Percentiles rank a stretch among this genome's conserved stretches.
phyloP scores from a whole-genome alignment of 2,797 vertebrate species.

The Vipera latastei region DNA sequence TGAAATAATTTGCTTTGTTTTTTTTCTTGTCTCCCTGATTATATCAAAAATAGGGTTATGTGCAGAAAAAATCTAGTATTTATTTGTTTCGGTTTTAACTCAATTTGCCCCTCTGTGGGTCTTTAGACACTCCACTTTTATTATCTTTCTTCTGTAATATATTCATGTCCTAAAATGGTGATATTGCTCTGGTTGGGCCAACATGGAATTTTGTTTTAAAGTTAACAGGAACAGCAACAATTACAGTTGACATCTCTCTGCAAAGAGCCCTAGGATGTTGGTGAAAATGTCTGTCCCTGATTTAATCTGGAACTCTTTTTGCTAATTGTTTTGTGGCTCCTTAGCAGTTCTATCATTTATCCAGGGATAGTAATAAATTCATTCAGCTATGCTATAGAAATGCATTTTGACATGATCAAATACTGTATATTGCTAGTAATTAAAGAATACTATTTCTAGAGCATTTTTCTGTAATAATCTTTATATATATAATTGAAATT shows the following conservation, averaged over 20 bases:
- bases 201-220: not conserved
- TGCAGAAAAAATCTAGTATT: not conserved
- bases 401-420: not conserved
- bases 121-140: not conserved
- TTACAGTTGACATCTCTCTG: not conserved
- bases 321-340: not conserved
- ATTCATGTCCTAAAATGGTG: not conserved
- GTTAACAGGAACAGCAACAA: not conserved
- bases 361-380: not conserved
- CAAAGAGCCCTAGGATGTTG: not conserved
- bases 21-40: not conserved
- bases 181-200: not conserved
- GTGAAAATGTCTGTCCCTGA: not conserved
- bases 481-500: not conserved
- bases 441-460: not conserved
- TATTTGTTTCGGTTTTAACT: not conserved
- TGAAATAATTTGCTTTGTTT: not conserved
- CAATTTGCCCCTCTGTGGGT: not conserved
- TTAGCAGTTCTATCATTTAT: not conserved
- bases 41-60: not conserved
- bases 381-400: not conserved
- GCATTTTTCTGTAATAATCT: not conserved
- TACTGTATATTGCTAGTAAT: not conserved
- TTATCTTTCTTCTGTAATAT: not conserved
- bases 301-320: not conserved